phyloP scores from a whole-genome alignment of 2,113 vertebrate species.

The Pomatorhinus ruficollis region DNA sequence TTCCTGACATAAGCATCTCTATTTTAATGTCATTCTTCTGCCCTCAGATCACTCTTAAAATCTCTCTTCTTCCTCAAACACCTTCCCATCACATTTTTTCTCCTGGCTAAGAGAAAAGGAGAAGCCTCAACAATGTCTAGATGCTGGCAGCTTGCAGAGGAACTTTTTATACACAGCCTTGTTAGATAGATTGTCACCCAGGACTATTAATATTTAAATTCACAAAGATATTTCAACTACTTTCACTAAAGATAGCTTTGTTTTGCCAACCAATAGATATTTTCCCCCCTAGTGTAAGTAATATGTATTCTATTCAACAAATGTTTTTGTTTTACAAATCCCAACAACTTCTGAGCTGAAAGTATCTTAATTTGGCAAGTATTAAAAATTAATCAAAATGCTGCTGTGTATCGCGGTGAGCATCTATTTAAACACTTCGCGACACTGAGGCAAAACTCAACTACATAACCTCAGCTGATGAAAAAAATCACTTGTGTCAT shows the following conservation, averaged over 20 bases:
- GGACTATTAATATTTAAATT: background rate
- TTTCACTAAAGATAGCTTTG: background rate
- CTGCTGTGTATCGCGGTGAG: accelerated
- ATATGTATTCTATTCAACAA: background rate
- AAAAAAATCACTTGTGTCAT: background rate
- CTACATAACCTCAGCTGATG: background rate
- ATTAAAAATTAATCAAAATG: background rate
- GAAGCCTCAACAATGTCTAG: background rate
- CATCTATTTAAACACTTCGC: background rate
- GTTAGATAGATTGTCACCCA: background rate
- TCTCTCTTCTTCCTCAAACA: background rate
- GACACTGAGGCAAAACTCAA: background rate
- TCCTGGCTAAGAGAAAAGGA: background rate
- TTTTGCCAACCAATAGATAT: background rate
- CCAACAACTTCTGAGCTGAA: background rate
- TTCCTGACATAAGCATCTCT: background rate
- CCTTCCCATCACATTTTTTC: background rate
- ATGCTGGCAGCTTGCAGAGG: background rate
- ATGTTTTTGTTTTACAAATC: background rate
- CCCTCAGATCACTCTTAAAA: background rate
- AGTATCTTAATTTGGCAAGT: background rate
- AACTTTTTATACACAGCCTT: background rate
- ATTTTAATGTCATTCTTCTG: background rate
- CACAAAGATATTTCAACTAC: background rate
- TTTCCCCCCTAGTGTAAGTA: accelerated